Evolutionary conservation across 2,888 invertebrate genomes (phyloP), one percentile per base, ranked within the genome.

Genomic region (Doris montereyensis): DNA sequence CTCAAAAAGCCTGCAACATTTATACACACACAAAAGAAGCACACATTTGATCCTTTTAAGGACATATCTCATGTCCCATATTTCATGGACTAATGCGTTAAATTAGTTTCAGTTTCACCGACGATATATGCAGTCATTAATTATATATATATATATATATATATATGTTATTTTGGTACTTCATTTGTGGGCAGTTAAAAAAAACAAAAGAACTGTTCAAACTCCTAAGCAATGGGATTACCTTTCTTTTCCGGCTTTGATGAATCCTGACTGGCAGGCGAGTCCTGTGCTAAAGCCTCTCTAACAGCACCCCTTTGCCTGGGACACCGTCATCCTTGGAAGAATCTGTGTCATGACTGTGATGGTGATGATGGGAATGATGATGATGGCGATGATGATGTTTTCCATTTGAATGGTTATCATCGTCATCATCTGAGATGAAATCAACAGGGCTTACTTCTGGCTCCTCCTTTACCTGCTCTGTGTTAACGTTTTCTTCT

Each of bases 401-500:
- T 13, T 26, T 24, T n/a, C 30, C 28, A 34, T 41, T 68, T 10
- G 52, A 41, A 17, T 82, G 78, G 35, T 84, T 84, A 13, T 79
- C 80, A 68, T 87, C 87, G 32, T 82, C 82, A 81, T 88, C 88
- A 77, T 88, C 88, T 32, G 88, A 88, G 70, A 88, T 88, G 60
- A 85, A 81, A 62, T 87, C 88, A 17, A 85, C 83, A 5, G 86
- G 84, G 8, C 82, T 81, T 1, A 65, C 60, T 30, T 76, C 78
- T 57, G 71, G 28, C 24, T 58, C 68, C 8, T 74, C 30, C 24
- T 65, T 41, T 72, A 41, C 26, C 28, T 13, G n/a, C 13, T 52
- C 34, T 30, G 4, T 2, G 13, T 77, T 68, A 57, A 30, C 34
- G 26, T 73, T 28, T 52, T 3, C 57, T 32, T 77, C 35, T 71